A percentile compares a stretch with the other conserved stretches of the same genome.
phyloP scores from a whole-genome alignment of 2,888 invertebrate species.

The Norana najaformis region DNA sequence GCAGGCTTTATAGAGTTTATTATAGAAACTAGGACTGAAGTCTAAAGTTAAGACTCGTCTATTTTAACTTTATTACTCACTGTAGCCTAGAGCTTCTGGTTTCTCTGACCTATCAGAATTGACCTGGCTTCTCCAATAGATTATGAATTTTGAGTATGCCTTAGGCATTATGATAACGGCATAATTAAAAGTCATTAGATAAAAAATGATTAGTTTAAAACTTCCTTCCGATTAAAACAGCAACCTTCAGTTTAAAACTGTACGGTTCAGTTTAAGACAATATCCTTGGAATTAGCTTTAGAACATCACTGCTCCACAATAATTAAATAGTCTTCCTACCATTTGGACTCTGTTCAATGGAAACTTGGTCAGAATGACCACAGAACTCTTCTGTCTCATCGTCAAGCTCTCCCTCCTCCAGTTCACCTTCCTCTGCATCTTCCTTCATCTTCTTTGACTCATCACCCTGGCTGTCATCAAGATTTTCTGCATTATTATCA shows the following conservation, averaged over 20 bases:
- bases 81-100: too few relatives aligned
- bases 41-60: too few relatives aligned
- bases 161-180: too few relatives aligned
- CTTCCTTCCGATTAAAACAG: background rate
- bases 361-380: background rate
- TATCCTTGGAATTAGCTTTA: background rate
- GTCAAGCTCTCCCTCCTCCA: conserved; percentile 37
- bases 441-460: background rate
- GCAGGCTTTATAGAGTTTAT: too few relatives aligned
- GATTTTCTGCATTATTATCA: background rate
- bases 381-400: conserved; percentile 27
- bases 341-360: background rate
- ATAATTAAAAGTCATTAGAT: too few relatives aligned
- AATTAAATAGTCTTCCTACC: background rate
- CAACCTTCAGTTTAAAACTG: too few relatives aligned
- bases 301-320: background rate
- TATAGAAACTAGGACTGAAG: too few relatives aligned
- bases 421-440: conserved; percentile 32
- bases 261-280: too few relatives aligned
- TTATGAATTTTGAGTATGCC: too few relatives aligned
- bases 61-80: too few relatives aligned
- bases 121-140: too few relatives aligned
- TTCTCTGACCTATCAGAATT: too few relatives aligned
- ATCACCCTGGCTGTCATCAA: background rate
- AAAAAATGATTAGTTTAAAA: background rate